Percentiles rank a stretch among this genome's conserved stretches.
phyloP scores from a whole-genome alignment of 2,113 vertebrate species.

The Pipra filicauda region DNA sequence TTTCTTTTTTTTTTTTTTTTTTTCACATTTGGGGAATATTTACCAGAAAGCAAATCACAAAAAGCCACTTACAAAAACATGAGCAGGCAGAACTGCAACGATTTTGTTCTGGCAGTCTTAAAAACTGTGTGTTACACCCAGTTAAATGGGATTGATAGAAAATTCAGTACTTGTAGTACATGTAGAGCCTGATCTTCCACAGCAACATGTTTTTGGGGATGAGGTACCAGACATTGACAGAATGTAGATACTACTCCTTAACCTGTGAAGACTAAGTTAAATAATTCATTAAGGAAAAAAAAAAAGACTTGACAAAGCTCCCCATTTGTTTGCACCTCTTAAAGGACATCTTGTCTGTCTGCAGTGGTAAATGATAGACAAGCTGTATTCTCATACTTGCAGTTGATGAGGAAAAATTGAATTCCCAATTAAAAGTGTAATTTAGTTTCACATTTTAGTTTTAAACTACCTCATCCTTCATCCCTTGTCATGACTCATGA shows the following conservation, averaged over 20 bases:
- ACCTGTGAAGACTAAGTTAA: not conserved
- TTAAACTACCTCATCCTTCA: conserved; percentile 46
- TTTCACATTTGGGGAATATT: not conserved
- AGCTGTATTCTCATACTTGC: not conserved
- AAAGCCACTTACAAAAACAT: not conserved
- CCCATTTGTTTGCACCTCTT: not conserved
- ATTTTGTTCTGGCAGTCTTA: not conserved
- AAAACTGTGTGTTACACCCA: not conserved
- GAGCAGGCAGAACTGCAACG: not conserved
- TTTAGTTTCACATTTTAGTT: conserved; percentile 48
- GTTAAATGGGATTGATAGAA: not conserved
- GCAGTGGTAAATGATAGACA: not conserved
- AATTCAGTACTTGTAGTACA: not conserved
- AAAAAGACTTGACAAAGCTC: not conserved
- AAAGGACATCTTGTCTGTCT: not conserved
- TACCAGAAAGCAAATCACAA: not conserved
- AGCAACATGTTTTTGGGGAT: not conserved
- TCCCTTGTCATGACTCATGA: conserved; percentile 19
- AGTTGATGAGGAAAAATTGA: not conserved
- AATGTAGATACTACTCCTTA: not conserved
- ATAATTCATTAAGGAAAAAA: not conserved
- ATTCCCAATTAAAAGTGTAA: conserved; percentile 55
- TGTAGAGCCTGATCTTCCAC: not conserved
- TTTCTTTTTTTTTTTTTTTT: not conserved
- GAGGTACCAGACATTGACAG: not conserved